Conservation (phyloP, 2,113 vertebrate genomes). For the Polyodon spathula region DNA sequence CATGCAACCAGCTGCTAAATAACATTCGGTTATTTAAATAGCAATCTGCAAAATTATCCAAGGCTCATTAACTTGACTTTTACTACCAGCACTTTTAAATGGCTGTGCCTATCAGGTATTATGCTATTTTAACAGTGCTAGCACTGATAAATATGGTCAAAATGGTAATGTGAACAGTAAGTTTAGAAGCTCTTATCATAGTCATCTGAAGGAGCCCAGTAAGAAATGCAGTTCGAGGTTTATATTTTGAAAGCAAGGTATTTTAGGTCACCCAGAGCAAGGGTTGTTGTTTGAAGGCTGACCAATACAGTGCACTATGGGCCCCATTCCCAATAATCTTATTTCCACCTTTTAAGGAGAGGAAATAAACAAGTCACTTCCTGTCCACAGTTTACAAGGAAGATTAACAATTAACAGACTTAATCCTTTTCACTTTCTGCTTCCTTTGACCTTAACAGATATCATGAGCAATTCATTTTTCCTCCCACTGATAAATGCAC, state of each 20-base stretch:
- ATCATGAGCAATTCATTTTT: conserved; percentile 6
- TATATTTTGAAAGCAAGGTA: not conserved
- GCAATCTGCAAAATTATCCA: conserved; percentile 16
- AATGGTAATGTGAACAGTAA: too few species aligned
- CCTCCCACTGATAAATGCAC: conserved; percentile 9
- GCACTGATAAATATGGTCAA: too few species aligned
- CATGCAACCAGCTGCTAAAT: conserved; percentile 12
- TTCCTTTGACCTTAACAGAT: not conserved
- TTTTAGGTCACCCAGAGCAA: conserved; percentile 5
- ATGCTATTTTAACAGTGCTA: too few species aligned
- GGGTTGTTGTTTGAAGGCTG: too few species aligned
- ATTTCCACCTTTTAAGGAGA: conserved; percentile 41
- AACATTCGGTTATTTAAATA: conserved; percentile 20
- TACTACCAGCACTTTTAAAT: conserved; percentile 17
- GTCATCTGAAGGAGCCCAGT: not conserved
- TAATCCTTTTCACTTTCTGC: conserved; percentile 3
- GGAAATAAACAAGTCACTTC: conserved; percentile 34
- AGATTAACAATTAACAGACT: conserved; percentile 4
- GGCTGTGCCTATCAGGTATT: too few species aligned
- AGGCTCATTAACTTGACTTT: conserved; percentile 26
- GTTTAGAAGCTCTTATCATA: not conserved
- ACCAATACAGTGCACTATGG: not conserved
- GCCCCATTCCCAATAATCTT: conserved; percentile 22
- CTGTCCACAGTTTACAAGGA: conserved; percentile 21
- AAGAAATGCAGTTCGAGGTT: not conserved